A percentile compares a stretch with the other conserved stretches of the same genome.
Evolutionary conservation across 1,140 invertebrate genomes (phyloP).

Genomic region (Saxidomus purpurata): DNA sequence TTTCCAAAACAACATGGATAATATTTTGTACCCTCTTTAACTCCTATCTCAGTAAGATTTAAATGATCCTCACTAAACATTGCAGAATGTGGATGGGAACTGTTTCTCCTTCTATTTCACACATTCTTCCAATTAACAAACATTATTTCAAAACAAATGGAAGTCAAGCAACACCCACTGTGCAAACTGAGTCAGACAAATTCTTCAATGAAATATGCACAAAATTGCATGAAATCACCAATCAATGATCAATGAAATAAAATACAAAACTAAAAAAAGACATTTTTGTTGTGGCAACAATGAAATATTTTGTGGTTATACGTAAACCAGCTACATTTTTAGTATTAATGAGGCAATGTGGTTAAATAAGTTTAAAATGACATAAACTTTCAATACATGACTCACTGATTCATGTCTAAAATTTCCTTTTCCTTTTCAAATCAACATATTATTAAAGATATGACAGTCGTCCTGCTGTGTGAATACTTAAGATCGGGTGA

Average conservation of each 20-base stretch:
- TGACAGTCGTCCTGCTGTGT: too few relatives aligned
- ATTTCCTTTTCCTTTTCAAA: too few relatives aligned
- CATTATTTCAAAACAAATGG: too few relatives aligned
- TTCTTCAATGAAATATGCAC: constrained; percentile 1
- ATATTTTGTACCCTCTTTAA: too few relatives aligned
- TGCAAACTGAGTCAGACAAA: background rate
- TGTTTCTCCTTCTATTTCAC: too few relatives aligned
- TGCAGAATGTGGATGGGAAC: too few relatives aligned
- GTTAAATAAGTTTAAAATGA: background rate
- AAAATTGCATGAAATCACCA: background rate
- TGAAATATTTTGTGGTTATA: background rate
- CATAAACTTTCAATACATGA: constrained; percentile 3
- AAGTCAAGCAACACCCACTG: background rate
- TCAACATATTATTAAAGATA: too few relatives aligned
- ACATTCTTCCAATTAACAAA: too few relatives aligned
- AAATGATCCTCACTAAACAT: too few relatives aligned
- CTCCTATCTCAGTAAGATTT: too few relatives aligned
- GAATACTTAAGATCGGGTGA: too few relatives aligned
- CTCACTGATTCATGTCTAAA: background rate
- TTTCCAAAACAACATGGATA: too few relatives aligned
- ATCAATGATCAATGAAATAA: background rate
- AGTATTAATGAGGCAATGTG: background rate
- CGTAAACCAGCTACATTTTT: background rate
- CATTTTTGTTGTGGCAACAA: background rate
- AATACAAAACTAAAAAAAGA: background rate